These are phyloP conservation scores for Ormyrus thymus DNA, from an alignment of 2,888 invertebrate genomes.

Conservation along the genomic window DNA sequence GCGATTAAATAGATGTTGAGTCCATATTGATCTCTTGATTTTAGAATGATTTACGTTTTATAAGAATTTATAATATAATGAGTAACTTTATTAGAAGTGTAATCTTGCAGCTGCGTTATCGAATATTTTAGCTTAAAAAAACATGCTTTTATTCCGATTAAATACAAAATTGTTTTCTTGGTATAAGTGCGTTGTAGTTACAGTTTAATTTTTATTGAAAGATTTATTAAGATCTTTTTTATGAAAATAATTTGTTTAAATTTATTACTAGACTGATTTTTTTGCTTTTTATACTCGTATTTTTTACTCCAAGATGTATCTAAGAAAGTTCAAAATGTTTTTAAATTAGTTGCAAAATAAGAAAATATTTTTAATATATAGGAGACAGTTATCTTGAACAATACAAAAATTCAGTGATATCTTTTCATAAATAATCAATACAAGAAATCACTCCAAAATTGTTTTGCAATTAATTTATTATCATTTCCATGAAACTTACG, in stretches of 20 bases:
- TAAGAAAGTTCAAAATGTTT: slow-evolving; percentile 22
- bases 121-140: neutral
- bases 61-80: neutral
- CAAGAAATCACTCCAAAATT: slow-evolving; percentile 2
- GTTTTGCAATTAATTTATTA: slow-evolving; percentile 40
- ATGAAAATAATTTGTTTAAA: slow-evolving; percentile 36
- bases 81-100: neutral
- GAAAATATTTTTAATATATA: slow-evolving; percentile 17
- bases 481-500: slow-evolving; percentile 24
- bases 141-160: neutral
- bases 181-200: slow-evolving; percentile 29
- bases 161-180: slow-evolving; percentile 4
- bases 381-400: neutral
- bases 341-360: slow-evolving; percentile 31
- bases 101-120: slow-evolving; percentile 39
- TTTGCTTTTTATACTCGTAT: slow-evolving; percentile 39
- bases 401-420: slow-evolving; percentile 22
- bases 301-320: slow-evolving; percentile 31
- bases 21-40: slow-evolving; percentile 25
- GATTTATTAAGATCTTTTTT: slow-evolving; percentile 28
- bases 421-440: slow-evolving; percentile 6
- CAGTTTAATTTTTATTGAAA: slow-evolving; percentile 6
- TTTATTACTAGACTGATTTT: slow-evolving; percentile 48
- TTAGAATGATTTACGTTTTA: slow-evolving; percentile 17
- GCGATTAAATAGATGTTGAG: neutral